Base-by-base conservation (phyloP, 2,888 invertebrate genomes). In the Lucinisca nassula region DNA sequence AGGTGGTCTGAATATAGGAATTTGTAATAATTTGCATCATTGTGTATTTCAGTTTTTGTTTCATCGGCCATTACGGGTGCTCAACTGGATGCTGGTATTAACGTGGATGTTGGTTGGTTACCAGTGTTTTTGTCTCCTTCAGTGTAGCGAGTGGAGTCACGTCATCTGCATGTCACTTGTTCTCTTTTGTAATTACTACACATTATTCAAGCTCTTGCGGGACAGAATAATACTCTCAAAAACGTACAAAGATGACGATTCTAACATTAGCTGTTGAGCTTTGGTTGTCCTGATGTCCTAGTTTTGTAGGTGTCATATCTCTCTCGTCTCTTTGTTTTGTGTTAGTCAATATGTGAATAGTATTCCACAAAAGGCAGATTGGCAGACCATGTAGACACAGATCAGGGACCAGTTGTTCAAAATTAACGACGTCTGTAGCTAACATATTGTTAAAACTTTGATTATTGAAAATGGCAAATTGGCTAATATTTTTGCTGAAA, bases 71-170 rank as follows among this genome's bases (percentile, higher is more conserved):
- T 98, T 98, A 17, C 97, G 97, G 88, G 97, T 98, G 76, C 97
- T 98, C 75, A 98, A 98, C 94, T 97, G 97, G 73, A 96, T 98
- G 78, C 97, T 99, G 37, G 97, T 97, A 27, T 96, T 98, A 27
- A 96, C 97, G 49, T 95, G 96, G 85, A 89, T 95, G 8, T 93
- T 97, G 72, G 97, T 99, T 73, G 96, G 98, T 0, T 97, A 98
- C 73, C 98, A 99, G 96, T 97, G 99, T 84, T 97, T 98, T 79
- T 97, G 98, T 45, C 97, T 99, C 17, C 97, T 98, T 92, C 97
- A 98, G 90, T 98, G 98, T 24, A 97, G 97, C 55, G 98, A 98
- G 93, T 99, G 99, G 99, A 98, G 99, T 96, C 98, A 98, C 95
- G 97, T 99, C 86, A 96, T 99, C 73, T 98, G 99, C 1, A 97